Base-by-base conservation (phyloP, 2,888 invertebrate species). In the Amorpha juglandis region DNA sequence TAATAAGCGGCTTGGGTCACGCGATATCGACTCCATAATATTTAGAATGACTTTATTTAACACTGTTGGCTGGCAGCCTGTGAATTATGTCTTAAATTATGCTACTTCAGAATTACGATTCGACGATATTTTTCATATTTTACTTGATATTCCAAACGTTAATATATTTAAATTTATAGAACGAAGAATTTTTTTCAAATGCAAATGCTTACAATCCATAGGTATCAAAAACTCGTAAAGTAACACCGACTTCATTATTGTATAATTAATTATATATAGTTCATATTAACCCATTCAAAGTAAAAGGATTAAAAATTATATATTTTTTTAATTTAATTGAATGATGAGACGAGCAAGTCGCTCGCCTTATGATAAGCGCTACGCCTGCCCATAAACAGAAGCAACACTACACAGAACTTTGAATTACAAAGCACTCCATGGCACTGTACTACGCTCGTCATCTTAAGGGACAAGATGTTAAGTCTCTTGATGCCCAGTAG, bases 1-100 rank as follows among this genome's bases (percentile, higher is more conserved):
- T 67, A 67, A 64, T 67, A 67, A 67, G 64, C 64, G 38, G 51
- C 35, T 52, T n/a, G n/a, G 47, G 62, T 64, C 67, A 67, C 67
- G 64, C 48, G 58, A 58, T 42, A 73, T 50, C 53, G 14, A 64
- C 38, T 58, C 19, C 12, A 53, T 7, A 53, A 58, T 58, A 58
- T 58, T 58, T 58, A 58, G 58, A 58, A 58, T 58, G 58, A 42
- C 58, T 58, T 58, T 58, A 58, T 58, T 58, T 58, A 58, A 58
- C 58, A 42, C 45, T 33, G 35, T 53, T 53, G 58, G 19, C 38
- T 19, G 58, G 12, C 58, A 58, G 58, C 58, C 11, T 58, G 12
- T 19, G 38, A 42, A 38, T 58, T 38, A 58, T 42, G 42, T 11
- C 58, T 58, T 9, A 58, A 38, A 58, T 19, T 42, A 6, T 16